These are phyloP conservation scores for Riptortus pedestris DNA, from an alignment of 1,140 invertebrate genomes.

Conservation along the genomic window DNA sequence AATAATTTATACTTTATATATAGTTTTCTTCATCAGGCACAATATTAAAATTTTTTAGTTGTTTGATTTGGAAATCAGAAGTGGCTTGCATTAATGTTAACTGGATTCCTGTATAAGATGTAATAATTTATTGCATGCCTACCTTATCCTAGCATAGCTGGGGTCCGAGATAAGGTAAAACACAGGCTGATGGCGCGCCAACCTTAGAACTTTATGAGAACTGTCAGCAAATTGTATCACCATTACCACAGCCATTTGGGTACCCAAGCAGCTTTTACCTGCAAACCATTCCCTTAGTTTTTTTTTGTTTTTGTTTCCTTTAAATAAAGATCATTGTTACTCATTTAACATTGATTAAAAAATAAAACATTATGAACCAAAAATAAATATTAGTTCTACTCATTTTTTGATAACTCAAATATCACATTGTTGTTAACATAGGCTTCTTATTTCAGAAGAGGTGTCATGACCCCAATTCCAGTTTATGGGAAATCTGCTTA, in stretches of 20 bases:
- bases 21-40: too few relatives aligned
- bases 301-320: not conserved
- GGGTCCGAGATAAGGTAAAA: not conserved
- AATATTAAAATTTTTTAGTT: too few relatives aligned
- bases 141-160: slow-evolving; percentile 2
- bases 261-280: slow-evolving; percentile 1
- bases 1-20: too few relatives aligned
- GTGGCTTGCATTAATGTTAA: too few relatives aligned
- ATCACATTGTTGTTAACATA: not conserved
- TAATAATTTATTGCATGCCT: too few relatives aligned
- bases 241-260: not conserved
- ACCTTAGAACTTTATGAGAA: not conserved
- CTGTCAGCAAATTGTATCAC: not conserved
- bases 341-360: too few relatives aligned
- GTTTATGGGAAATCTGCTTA: too few relatives aligned
- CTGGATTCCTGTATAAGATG: too few relatives aligned
- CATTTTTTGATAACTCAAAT: not conserved
- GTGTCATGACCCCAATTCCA: not conserved
- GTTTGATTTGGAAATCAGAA: too few relatives aligned
- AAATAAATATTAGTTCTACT: not conserved
- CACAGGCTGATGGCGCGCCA: not conserved
- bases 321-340: not conserved
- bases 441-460: too few relatives aligned
- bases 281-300: not conserved
- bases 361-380: not conserved